Evolutionary conservation across 2,113 vertebrate species (phyloP), one percentile per base, ranked within the genome.

Genomic region (Camarhynchus parvulus): DNA sequence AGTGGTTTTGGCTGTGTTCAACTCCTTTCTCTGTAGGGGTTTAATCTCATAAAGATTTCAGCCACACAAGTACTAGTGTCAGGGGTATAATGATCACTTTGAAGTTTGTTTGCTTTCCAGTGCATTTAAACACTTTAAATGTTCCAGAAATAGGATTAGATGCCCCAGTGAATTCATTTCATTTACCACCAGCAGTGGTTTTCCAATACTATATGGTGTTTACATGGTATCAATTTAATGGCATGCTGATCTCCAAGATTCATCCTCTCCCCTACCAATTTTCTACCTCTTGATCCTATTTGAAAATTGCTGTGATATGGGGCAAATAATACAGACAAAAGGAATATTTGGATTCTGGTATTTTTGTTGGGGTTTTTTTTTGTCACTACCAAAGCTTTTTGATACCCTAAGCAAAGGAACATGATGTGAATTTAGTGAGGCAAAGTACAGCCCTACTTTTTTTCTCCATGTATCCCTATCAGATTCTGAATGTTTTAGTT

Each of bases 61-160:
- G 98, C 96, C 97, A 98, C 97, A 97, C 96, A 97, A 97, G 97
- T 96, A 97, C 97, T 96, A 97, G 97, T 98, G 96, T 98, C 98
- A 98, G 97, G 97, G 98, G 98, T 97, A 97, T 98, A 98, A 98
- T 98, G 98, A 98, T 98, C 95, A 95, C 98, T 98, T 98, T 98
- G 98, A 98, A 98, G 98, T 98, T 98, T 98, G 98, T 98, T 98
- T 98, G 98, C 97, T 98, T 97, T 97, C 95, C 96, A 97, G 96
- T 96, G 97, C 98, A 97, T 98, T 98, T 98, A 98, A 98, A 97
- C 96, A 95, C 88, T 97, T 97, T 97, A 98, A 98, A 96, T 97
- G 97, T 98, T 98, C 97, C 97, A 98, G 97, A 97, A 98, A 98
- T 98, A 98, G 98, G 98, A 98, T 98, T 98, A 98, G 98, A 98